Percentiles rank a stretch among this genome's conserved stretches.
These are phyloP conservation scores for Gymnobelideus leadbeateri DNA, from an alignment of 2,113 vertebrate genomes.

Conservation along the genomic window DNA sequence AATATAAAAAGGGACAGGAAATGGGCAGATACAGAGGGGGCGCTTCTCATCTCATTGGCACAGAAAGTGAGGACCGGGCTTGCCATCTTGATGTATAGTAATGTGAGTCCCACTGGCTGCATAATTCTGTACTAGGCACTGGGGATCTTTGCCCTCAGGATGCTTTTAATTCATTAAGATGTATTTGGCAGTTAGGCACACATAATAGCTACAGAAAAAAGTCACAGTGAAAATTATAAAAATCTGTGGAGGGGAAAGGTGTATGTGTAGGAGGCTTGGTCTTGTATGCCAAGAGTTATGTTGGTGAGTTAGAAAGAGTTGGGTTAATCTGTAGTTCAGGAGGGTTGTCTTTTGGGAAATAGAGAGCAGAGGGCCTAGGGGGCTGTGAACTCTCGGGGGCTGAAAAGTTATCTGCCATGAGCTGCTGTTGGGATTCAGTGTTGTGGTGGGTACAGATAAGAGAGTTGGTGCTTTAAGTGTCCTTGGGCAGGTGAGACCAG, in stretches of 20 bases:
- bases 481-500: not conserved
- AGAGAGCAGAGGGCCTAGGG: not conserved
- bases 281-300: not conserved
- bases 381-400: not conserved
- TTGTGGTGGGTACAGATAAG: not conserved
- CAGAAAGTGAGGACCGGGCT: too few species aligned
- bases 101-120: too few species aligned
- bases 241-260: not conserved
- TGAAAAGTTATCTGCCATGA: not conserved
- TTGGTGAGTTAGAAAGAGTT: not conserved
- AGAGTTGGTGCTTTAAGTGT: not conserved
- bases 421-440: not conserved
- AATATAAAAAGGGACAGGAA: too few species aligned
- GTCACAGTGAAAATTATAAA: not conserved
- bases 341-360: not conserved
- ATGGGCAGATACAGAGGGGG: too few species aligned
- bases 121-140: too few species aligned
- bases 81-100: too few species aligned
- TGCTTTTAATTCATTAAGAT: not conserved
- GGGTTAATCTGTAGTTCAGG: not conserved
- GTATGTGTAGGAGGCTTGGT: not conserved
- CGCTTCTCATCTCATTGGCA: too few species aligned
- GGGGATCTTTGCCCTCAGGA: too few species aligned
- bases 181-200: too few species aligned
- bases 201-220: too few species aligned